Evolutionary conservation across 2,797 vertebrate genomes (phyloP).

Genomic region (Danio kyathit): DNA sequence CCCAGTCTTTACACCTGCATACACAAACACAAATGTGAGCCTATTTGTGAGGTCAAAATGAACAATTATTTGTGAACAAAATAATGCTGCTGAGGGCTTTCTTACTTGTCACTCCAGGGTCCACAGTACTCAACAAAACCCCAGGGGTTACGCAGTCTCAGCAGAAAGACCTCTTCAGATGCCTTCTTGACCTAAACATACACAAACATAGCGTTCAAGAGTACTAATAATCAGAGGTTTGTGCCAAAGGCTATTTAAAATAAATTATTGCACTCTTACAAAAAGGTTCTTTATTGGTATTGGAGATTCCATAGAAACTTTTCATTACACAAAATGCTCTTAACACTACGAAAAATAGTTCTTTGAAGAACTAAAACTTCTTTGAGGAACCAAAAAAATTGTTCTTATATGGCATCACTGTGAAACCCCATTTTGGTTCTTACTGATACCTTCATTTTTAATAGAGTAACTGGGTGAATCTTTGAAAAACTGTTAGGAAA

Average conservation of each 20-base stretch:
- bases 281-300: too few relatives aligned
- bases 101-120: constrained; percentile 84
- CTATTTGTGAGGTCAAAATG: background rate
- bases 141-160: constrained; percentile 85
- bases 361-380: too few relatives aligned
- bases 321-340: too few relatives aligned
- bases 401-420: too few relatives aligned
- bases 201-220: background rate
- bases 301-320: too few relatives aligned
- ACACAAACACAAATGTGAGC: constrained; percentile 31
- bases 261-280: too few relatives aligned
- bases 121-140: constrained; percentile 83
- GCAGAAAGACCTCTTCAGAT: constrained; percentile 69
- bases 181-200: constrained; percentile 71
- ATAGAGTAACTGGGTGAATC: too few relatives aligned
- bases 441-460: too few relatives aligned
- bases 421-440: too few relatives aligned
- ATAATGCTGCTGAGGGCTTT: constrained; percentile 21
- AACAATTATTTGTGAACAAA: background rate
- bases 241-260: background rate
- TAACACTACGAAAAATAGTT: too few relatives aligned
- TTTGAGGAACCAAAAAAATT: too few relatives aligned
- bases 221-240: background rate
- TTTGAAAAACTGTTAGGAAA: background rate
- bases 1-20: constrained; percentile 79